Evolutionary conservation across 30 jellyfish, hydroid and myxozoan genomes (phyloP), one percentile per base, ranked within the genome.

Genomic region (Nemopilema nomurai): DNA sequence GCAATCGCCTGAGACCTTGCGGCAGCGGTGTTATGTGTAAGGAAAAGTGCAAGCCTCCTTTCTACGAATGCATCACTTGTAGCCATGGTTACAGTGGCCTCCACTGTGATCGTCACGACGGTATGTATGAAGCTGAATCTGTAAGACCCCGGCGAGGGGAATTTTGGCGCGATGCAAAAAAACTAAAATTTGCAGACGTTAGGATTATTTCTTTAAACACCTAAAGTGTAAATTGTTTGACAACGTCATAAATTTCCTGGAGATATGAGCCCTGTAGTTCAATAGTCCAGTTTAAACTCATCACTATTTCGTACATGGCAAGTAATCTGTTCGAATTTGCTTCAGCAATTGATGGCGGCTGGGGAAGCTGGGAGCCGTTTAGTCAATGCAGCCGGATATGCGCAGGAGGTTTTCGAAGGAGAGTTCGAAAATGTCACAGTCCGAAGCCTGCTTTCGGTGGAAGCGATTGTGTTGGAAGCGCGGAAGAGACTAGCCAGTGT

Each of bases 341-440:
- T 25, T 27, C n/a, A 77, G 87, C 77, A 24, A 77, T 77, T 21
- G 49, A 77, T 77, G 87, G 78, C 28, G 51, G 66, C 28, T 77
- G 87, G 87, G 70, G 87, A 4, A 57, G 1, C 32, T 77, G 87
- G 87, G 87, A 77, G 4, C 49, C 87, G 18, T 77, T 1, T 77
- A 67, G 68, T 7, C 77, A 77, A 26, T 77, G 87, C 32, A 41
- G 49, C 49, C 53, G 76, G 31, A 74, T 41, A 27, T 77, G 87
- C 30, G 77, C 22, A 77, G 87, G 87, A 77, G 87, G 87, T 25
- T 30, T 16, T 1, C 87, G 33, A 29, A 77, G n/a, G 63, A 77
- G 87, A 52, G 20, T 3, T n/a, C 77, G 87, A 64, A 50, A 25
- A 26, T 77, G 87, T 31, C 31, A 77, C 71, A 21, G 28, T 4